Conservation (phyloP, 2,113 vertebrate genomes). For the Alligator mississippiensis region DNA sequence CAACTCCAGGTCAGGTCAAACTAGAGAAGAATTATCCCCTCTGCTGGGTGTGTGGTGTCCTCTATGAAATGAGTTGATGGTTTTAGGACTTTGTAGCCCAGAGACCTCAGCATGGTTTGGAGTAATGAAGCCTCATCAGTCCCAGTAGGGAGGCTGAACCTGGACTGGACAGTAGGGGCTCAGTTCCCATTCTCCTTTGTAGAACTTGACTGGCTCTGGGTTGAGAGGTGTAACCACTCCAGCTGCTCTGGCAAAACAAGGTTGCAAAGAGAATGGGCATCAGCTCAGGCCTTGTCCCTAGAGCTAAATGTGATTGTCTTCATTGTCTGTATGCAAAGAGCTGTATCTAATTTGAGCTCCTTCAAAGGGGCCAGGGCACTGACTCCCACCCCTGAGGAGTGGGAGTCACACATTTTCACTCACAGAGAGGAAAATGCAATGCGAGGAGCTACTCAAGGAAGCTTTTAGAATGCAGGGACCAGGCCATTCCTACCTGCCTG, state of each 20-base stretch:
- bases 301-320: background rate
- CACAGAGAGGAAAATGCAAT: accelerated
- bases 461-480: background rate
- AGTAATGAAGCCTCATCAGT: background rate
- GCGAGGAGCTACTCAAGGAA: background rate
- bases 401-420: too few relatives aligned
- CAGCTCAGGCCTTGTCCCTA: background rate
- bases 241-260: too few relatives aligned
- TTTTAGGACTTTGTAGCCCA: accelerated
- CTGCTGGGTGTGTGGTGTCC: background rate
- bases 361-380: background rate
- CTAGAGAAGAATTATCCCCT: background rate
- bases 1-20: too few relatives aligned
- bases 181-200: background rate
- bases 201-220: background rate
- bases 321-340: background rate
- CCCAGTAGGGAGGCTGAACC: background rate
- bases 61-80: accelerated
- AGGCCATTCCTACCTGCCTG: background rate
- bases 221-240: background rate
- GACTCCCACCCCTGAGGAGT: background rate
- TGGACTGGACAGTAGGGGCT: background rate
- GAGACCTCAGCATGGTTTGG: background rate
- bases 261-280: background rate
- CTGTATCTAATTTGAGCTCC: background rate